Conservation (phyloP, 2,888 invertebrate species). For the Phyllotreta striolata region DNA sequence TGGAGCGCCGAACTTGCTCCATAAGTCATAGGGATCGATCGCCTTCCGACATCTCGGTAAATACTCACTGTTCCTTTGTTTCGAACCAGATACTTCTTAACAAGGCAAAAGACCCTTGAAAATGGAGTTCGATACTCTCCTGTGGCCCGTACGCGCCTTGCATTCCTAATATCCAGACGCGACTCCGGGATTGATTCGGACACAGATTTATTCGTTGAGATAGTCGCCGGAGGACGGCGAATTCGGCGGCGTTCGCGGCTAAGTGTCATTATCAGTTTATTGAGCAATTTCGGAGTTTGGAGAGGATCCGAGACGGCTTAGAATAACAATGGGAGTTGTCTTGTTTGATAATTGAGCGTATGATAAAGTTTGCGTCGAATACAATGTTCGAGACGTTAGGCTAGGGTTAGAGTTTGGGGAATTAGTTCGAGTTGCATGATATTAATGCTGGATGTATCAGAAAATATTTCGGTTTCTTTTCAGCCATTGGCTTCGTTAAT, state of each 20-base stretch:
- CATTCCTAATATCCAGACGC: slow-evolving; percentile 27
- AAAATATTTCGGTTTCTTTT: no score
- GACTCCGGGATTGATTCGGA: slow-evolving; percentile 32
- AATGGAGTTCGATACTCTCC: slow-evolving; percentile 20
- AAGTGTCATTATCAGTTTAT: slow-evolving; percentile 29
- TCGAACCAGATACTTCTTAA: slow-evolving; percentile 30
- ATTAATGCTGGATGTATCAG: no score
- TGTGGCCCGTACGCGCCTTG: slow-evolving; percentile 24
- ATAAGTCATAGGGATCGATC: slow-evolving; percentile 4
- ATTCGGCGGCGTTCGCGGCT: slow-evolving; percentile 14
- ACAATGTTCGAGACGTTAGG: neutral
- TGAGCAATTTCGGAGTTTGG: slow-evolving; percentile 22
- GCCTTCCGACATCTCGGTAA: slow-evolving; percentile 4
- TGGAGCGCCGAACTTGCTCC: slow-evolving; percentile 17
- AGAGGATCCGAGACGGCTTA: slow-evolving; percentile 11
- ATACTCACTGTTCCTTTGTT: slow-evolving; percentile 14
- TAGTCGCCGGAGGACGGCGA: slow-evolving; percentile 15
- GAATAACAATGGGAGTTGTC: slow-evolving; percentile 25
- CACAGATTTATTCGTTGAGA: slow-evolving; percentile 37
- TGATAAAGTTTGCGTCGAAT: slow-evolving; percentile 15
- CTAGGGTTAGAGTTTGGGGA: neutral
- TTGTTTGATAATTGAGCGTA: slow-evolving; percentile 22
- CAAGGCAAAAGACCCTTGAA: slow-evolving; percentile 29
- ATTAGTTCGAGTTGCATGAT: no score
- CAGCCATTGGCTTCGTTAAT: no score